These are phyloP conservation scores for Nematolebias whitei DNA, from an alignment of 2,113 vertebrate genomes.

Conservation along the genomic window DNA sequence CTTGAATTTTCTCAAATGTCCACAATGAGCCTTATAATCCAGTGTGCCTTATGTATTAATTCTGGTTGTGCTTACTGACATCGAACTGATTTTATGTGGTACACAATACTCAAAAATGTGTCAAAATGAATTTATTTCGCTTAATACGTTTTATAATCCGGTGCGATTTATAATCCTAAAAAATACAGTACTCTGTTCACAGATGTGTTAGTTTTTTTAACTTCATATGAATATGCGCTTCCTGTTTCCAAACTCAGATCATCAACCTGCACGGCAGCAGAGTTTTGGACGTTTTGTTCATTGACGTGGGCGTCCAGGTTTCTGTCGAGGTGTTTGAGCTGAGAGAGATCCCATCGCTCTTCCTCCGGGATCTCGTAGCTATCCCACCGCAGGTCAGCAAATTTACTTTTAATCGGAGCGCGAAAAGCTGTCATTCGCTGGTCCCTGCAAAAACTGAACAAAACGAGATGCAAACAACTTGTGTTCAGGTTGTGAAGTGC, in stretches of 20 bases:
- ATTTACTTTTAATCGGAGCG: neutral
- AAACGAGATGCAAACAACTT: slow-evolving; percentile 52
- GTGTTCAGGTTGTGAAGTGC: slow-evolving; percentile 89
- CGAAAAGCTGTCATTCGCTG: too few relatives aligned
- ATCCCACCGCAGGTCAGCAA: slow-evolving; percentile 90
- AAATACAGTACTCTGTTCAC: too few relatives aligned
- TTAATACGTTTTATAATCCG: too few relatives aligned
- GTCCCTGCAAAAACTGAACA: neutral
- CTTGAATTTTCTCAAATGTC: too few relatives aligned
- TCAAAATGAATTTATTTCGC: too few relatives aligned
- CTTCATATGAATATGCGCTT: neutral
- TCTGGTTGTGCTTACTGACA: too few relatives aligned
- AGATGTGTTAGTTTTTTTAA: too few relatives aligned
- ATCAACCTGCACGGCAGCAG: slow-evolving; percentile 91
- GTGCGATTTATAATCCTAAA: too few relatives aligned
- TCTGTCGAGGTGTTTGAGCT: slow-evolving; percentile 93
- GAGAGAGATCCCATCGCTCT: slow-evolving; percentile 87
- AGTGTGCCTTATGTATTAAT: too few relatives aligned
- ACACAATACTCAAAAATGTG: too few relatives aligned
- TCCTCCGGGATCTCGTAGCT: slow-evolving; percentile 85
- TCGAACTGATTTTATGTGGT: too few relatives aligned
- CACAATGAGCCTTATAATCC: too few relatives aligned
- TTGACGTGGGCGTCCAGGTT: slow-evolving; percentile 88
- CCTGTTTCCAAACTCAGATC: slow-evolving; percentile 79
- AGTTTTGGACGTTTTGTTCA: slow-evolving; percentile 89